These are phyloP conservation scores for Phocides pigmalion DNA, from an alignment of 1,140 invertebrate species.

Conservation along the genomic window DNA sequence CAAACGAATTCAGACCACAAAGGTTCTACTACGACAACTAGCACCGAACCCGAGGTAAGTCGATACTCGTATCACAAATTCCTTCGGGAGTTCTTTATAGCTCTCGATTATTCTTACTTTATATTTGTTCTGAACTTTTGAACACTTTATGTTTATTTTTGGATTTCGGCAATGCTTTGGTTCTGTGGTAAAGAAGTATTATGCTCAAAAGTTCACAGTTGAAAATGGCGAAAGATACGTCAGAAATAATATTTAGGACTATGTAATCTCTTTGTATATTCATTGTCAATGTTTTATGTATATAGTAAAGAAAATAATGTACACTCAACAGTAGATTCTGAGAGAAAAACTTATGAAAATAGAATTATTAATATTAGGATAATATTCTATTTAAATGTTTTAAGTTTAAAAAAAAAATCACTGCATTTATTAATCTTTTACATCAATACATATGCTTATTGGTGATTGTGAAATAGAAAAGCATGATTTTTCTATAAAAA, in stretches of 20 bases:
- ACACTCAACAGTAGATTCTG: background rate
- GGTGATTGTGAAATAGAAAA: no score
- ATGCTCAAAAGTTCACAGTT: constrained; percentile 31
- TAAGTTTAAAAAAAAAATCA: no score
- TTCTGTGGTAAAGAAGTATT: constrained; percentile 3
- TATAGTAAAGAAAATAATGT: background rate
- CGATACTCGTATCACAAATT: constrained; percentile 56
- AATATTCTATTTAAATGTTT: no score
- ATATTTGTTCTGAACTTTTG: background rate
- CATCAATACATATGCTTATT: no score
- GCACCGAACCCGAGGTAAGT: constrained; percentile 72
- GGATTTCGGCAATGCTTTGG: background rate
- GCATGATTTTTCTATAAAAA: no score
- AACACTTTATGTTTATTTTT: constrained; percentile 9
- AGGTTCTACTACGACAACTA: constrained; percentile 48
- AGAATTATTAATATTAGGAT: no score
- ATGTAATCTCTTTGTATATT: background rate
- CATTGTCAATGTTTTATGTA: no score
- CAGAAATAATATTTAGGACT: constrained; percentile 51
- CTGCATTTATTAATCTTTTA: no score
- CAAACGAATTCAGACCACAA: constrained; percentile 67
- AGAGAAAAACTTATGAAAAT: no score
- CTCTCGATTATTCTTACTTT: constrained; percentile 4
- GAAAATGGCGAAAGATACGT: constrained; percentile 72
- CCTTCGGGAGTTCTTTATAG: constrained; percentile 33